Base-by-base conservation (phyloP, 2,113 vertebrate genomes). In the Pipra filicauda region DNA sequence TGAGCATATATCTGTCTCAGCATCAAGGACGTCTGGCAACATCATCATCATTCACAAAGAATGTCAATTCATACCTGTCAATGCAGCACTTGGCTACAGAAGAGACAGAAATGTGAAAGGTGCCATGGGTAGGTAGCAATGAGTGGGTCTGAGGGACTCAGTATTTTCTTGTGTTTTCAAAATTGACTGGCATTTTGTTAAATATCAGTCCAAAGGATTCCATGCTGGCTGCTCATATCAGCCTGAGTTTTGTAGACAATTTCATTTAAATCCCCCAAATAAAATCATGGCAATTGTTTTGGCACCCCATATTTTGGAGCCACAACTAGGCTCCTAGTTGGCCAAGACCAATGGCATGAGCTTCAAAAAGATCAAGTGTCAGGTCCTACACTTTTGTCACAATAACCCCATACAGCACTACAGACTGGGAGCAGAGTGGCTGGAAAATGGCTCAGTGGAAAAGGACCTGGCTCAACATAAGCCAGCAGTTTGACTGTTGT, bases 311-410 rank as follows among this genome's bases (percentile, higher is more conserved):
- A 41, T 12, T 58, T 74, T 64, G 74, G 28, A 78, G 20, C 19
- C 24, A 37, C 18, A n/a, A 44, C 7, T 39, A 52, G 46, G 23
- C 44, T 39, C 39, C 39, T 39, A 39, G 39, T 46, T 33, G 28
- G 5, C 44, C 37, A 24, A 39, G 44, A 74, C 2, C 27, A 28
- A 9, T 13, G 17, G 4, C 16, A 30, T 59, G 61, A 82, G 44
- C 24, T 67, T 82, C 23, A 31, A 21, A 13, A 37, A 24, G 28
- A 33, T 7, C 23, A 17, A 30, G 12, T 30, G 13, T 11, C 4
- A 1, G n/a, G 7, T 39, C 19, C 46, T 75, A 46, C 1, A 0
- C 33, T 61, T 74, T 48, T 30, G 5, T 37, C 46, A 46, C 28
- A 44, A 5, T 20, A 61, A 30, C 20, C 7, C 61, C 54, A 30